phyloP scores from a whole-genome alignment of 2,113 vertebrate genomes.

The Myiozetetes cayanensis region DNA sequence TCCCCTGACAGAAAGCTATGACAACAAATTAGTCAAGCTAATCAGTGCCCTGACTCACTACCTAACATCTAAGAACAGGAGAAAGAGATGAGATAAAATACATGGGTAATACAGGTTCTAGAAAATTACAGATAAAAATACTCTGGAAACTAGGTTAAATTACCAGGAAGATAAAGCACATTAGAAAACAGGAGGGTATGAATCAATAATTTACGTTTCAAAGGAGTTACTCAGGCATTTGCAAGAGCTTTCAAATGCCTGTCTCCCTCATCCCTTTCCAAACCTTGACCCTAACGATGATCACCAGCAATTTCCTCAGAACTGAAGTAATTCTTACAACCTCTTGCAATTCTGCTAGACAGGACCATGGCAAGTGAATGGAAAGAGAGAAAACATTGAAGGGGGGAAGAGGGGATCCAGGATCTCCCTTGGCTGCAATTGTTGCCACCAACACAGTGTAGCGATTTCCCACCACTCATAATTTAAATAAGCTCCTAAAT shows the following conservation, averaged over 20 bases:
- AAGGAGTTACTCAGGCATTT: background rate
- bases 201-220: conserved; percentile 34
- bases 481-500: conserved; percentile 26
- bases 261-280: background rate
- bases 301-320: background rate
- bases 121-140: conserved; percentile 23
- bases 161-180: conserved; percentile 1
- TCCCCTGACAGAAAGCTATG: background rate
- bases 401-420: background rate
- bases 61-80: background rate
- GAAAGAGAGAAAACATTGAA: background rate
- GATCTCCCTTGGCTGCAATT: background rate
- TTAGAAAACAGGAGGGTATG: conserved; percentile 17
- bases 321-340: background rate
- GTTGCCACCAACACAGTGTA: background rate
- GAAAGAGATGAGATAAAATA: background rate
- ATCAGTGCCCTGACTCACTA: conserved; percentile 18
- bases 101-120: background rate
- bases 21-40: conserved; percentile 39
- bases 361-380: background rate
- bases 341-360: background rate
- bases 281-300: background rate
- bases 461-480: background rate
- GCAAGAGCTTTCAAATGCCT: background rate
- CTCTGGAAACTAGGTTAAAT: conserved; percentile 32